Percentiles rank a stretch among this genome's conserved stretches.
These are phyloP conservation scores for Lumbricus terrestris DNA, from an alignment of 2,888 invertebrate genomes.

Conservation along the genomic window DNA sequence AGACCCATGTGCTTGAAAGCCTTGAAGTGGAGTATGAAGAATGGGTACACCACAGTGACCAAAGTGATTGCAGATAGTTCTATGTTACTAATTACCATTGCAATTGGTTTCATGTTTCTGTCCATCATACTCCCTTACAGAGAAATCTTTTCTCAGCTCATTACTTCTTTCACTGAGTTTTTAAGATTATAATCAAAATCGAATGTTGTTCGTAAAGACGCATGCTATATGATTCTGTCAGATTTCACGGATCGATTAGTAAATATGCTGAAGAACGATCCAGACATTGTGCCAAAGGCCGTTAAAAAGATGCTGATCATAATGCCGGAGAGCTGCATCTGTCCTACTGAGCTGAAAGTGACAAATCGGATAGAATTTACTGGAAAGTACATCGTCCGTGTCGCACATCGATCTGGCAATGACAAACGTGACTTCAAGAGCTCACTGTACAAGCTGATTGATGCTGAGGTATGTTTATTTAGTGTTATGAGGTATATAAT, in stretches of 20 bases:
- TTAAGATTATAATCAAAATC: too few species aligned
- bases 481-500: not conserved
- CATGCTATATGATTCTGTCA: not conserved
- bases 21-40: too few species aligned
- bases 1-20: too few species aligned
- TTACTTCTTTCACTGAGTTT: not conserved
- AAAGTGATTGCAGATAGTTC: too few species aligned
- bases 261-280: not conserved
- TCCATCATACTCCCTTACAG: not conserved
- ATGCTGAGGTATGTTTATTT: conserved; percentile 13
- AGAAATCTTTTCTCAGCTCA: not conserved
- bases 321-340: conserved; percentile 23
- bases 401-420: conserved; percentile 24
- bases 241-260: not conserved
- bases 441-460: conserved; percentile 22
- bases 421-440: conserved; percentile 24
- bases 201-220: too few species aligned
- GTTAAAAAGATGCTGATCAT: conserved; percentile 26
- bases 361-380: not conserved
- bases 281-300: not conserved
- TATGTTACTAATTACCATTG: too few species aligned
- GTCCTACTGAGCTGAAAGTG: not conserved
- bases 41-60: too few species aligned
- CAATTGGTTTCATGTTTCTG: too few species aligned
- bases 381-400: conserved; percentile 14